Evolutionary conservation across 37 sponge, comb jelly and placozoan genomes (phyloP).

Genomic region (Beroe ovata): DNA sequence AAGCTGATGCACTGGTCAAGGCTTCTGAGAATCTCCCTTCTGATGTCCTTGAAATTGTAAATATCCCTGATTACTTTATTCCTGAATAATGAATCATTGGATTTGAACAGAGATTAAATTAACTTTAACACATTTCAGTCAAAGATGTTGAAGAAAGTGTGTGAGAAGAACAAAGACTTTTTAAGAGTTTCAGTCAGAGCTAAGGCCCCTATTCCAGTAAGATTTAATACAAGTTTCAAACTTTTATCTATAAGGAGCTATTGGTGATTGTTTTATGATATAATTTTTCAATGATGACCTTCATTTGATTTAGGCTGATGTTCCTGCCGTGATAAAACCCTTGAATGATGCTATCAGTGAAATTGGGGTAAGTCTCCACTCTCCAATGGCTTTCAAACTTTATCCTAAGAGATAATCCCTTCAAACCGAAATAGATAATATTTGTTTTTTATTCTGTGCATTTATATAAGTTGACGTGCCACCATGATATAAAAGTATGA

Average conservation of each 20-base stretch:
- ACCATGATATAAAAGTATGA: too few relatives aligned
- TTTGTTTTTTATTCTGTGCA: too few relatives aligned
- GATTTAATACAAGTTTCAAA: not conserved
- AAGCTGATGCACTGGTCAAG: constrained; percentile 28
- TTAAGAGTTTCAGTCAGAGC: constrained; percentile 60
- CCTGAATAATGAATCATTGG: too few relatives aligned
- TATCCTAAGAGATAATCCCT: too few relatives aligned
- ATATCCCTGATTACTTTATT: too few relatives aligned
- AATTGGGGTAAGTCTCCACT: constrained; percentile 13
- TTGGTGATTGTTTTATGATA: not conserved
- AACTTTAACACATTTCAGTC: too few relatives aligned
- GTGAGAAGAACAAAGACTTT: constrained; percentile 35
- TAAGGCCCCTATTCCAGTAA: constrained; percentile 5
- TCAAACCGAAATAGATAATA: too few relatives aligned
- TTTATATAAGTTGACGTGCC: too few relatives aligned
- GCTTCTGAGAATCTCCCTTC: constrained; percentile 10
- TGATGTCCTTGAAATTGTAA: constrained; percentile 36
- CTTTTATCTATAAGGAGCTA: not conserved
- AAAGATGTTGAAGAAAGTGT: constrained; percentile 17
- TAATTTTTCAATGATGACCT: not conserved
- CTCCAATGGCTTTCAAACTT: too few relatives aligned
- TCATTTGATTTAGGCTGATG: constrained; percentile 63
- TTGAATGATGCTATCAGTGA: constrained; percentile 42
- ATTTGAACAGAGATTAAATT: too few relatives aligned
- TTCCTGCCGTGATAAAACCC: constrained; percentile 56